These are phyloP conservation scores for Peromyscus nudipes DNA, from an alignment of 2,797 vertebrate species.

Conservation along the genomic window DNA sequence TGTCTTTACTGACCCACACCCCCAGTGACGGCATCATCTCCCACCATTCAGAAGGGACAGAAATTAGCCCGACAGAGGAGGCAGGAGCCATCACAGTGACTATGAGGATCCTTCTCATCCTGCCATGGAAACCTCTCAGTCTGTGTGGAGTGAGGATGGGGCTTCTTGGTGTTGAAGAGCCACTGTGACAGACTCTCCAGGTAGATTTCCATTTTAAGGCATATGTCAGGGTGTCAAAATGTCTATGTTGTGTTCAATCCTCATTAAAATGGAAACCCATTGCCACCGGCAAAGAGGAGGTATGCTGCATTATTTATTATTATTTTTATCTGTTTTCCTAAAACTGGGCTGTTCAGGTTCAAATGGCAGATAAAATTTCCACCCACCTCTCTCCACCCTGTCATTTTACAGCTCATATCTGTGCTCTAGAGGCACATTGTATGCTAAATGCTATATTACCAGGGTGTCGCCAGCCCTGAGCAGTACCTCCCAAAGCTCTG, in stretches of 20 bases:
- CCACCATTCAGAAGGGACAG: not conserved
- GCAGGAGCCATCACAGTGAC: not conserved
- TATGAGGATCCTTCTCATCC: not conserved
- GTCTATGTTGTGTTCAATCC: slow-evolving; percentile 42
- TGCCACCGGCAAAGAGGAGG: slow-evolving; percentile 3
- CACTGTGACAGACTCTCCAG: slow-evolving; percentile 30
- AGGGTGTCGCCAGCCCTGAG: slow-evolving; percentile 35
- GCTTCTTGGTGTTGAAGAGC: slow-evolving; percentile 10
- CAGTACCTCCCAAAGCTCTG: not conserved
- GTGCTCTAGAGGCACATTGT: slow-evolving; percentile 41
- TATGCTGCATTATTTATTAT: slow-evolving; percentile 72
- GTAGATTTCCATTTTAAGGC: slow-evolving; percentile 71
- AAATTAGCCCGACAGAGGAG: not conserved
- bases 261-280: slow-evolving; percentile 72
- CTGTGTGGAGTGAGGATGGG: not conserved
- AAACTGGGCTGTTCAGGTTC: slow-evolving; percentile 76
- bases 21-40: not conserved
- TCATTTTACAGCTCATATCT: slow-evolving; percentile 76
- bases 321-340: slow-evolving; percentile 70
- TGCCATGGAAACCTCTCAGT: not conserved
- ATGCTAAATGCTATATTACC: slow-evolving; percentile 66
- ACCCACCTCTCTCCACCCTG: slow-evolving; percentile 73
- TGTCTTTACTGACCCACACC: not conserved
- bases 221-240: slow-evolving; percentile 39
- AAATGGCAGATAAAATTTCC: slow-evolving; percentile 79